Evolutionary conservation across 2,888 invertebrate species (phyloP), one percentile per base, ranked within the genome.

Genomic region (Drosophila falleni): DNA sequence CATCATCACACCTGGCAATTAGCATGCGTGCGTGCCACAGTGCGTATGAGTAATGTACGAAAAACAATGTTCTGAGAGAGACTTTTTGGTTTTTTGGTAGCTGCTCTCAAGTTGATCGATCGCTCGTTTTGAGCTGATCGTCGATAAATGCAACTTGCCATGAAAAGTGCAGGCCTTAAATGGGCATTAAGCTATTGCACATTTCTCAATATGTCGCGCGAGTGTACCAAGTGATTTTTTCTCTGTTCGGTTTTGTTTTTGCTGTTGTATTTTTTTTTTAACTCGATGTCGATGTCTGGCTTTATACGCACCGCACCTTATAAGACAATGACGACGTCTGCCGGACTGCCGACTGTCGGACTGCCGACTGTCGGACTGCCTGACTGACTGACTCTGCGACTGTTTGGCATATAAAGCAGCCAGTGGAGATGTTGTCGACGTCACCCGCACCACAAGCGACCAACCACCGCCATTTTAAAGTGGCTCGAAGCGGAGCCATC

Each of bases 141-240:
- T 54, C 87, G 92, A 91, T 91, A 89, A 91, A 92, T 91, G 89
- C 90, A 92, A 92, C 91, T 92, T 89, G 91, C 90, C 91, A 90
- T 91, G 91, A 91, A 91, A 90, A 89, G 83, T 90, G 79, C 76
- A 78, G 60, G 70, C 92, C 91, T 87, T 91, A 92, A 89, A 91
- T 91, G 91, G 91, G 86, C 90, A 91, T 90, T 92, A 89, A 90
- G 91, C 91, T 91, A 92, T 91, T 91, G 91, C 92, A 90, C 92
- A 92, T 92, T 91, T 91, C 91, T 92, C 91, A 91, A 91, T 91
- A 92, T 91, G 91, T 91, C 91, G 91, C 91, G 84, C 80, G 82
- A 85, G 78, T 81, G 75, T 76, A 71, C 80, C 82, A 82, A 82
- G 87, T 87, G 82, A 81, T 86, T 80, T 84, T 89, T 81, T 76